Conservation (phyloP, 2,888 invertebrate genomes). For the Plebejus anna region DNA sequence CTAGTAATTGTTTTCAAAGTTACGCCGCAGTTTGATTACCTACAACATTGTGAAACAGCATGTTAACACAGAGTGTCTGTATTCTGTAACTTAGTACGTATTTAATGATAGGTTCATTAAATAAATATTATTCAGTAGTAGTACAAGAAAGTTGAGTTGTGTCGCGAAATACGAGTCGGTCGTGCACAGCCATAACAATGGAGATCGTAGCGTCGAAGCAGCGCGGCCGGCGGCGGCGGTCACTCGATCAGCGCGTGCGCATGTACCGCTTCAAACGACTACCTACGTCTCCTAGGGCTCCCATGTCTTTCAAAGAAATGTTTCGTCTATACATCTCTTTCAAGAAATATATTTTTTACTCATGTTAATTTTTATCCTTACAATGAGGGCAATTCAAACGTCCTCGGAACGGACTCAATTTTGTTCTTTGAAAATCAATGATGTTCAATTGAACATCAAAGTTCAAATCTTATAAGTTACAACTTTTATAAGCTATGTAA, state of each 20-base stretch:
- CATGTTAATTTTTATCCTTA: too few species aligned
- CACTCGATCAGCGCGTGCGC: slow-evolving; percentile 41
- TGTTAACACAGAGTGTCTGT: not conserved
- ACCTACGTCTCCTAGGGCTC: slow-evolving; percentile 31
- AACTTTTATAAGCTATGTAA: too few species aligned
- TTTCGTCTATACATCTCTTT: not conserved
- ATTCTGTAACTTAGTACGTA: too few species aligned
- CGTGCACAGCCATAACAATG: slow-evolving; percentile 19
- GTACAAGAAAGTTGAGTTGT: not conserved
- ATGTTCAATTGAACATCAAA: too few species aligned
- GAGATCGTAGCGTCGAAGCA: slow-evolving; percentile 23
- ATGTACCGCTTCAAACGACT: slow-evolving; percentile 32
- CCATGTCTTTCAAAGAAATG: not conserved
- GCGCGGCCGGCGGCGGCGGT: slow-evolving; percentile 36
- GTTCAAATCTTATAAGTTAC: too few species aligned
- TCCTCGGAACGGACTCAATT: too few species aligned
- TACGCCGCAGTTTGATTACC: not conserved
- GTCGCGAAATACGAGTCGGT: slow-evolving; percentile 16
- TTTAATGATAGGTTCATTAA: not conserved
- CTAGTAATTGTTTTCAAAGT: not conserved
- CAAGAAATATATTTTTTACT: too few species aligned
- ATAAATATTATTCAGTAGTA: not conserved
- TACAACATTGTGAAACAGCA: not conserved
- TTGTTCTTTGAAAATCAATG: too few species aligned
- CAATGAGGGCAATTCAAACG: too few species aligned